These are phyloP conservation scores for Isurus oxyrinchus DNA, from an alignment of 2,113 vertebrate species.

Conservation along the genomic window DNA sequence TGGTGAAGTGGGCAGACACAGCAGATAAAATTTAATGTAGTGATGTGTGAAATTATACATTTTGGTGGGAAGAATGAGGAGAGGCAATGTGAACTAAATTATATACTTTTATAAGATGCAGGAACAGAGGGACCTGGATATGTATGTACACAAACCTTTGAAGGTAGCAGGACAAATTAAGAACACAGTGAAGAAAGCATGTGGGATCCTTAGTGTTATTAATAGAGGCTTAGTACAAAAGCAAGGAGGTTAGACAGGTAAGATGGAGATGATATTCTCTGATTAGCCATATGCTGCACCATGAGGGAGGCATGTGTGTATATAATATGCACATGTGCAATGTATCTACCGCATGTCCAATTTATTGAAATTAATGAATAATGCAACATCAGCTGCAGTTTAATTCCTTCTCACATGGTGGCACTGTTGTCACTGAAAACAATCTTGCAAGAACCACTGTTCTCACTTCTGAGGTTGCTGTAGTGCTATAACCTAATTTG, in stretches of 20 bases:
- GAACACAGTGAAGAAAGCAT: neutral
- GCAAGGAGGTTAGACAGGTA: neutral
- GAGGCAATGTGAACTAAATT: too few species aligned
- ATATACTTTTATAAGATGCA: too few species aligned
- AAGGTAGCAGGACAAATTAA: too few species aligned
- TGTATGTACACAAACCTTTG: too few species aligned
- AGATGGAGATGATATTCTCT: neutral
- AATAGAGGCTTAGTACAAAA: neutral
- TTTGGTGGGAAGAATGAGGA: too few species aligned
- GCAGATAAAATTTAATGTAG: too few species aligned
- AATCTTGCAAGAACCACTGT: neutral
- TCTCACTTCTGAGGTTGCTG: neutral
- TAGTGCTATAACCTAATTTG: neutral
- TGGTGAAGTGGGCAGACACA: too few species aligned
- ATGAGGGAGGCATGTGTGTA: neutral
- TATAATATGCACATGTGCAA: neutral
- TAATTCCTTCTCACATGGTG: neutral
- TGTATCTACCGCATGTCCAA: neutral
- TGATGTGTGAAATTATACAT: too few species aligned
- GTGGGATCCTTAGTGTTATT: too few species aligned
- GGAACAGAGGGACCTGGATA: too few species aligned
- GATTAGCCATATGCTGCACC: neutral
- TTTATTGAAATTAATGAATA: neutral
- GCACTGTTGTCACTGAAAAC: neutral
- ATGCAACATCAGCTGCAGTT: neutral